phyloP scores from a whole-genome alignment of 92 coral and sea anemone species.

The Paragorgia papillata region DNA sequence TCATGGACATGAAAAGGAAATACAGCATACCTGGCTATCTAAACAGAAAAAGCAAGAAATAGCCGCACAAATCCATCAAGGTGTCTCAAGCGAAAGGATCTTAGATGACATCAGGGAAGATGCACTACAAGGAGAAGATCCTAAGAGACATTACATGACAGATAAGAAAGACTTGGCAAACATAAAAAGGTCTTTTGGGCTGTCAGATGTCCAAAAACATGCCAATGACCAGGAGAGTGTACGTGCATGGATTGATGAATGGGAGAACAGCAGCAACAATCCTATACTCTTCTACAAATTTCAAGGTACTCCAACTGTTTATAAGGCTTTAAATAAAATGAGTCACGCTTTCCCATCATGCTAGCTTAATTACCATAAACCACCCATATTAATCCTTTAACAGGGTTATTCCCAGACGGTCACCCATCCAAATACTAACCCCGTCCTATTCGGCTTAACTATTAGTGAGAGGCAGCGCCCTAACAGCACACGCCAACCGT shows the following conservation, averaged over 20 bases:
- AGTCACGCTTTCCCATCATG: too few relatives aligned
- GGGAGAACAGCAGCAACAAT: conserved; percentile 50
- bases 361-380: too few relatives aligned
- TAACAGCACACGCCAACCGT: too few relatives aligned
- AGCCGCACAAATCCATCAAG: conserved; percentile 69
- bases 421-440: too few relatives aligned
- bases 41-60: conserved; percentile 49
- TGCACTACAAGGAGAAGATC: conserved; percentile 39
- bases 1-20: conserved; percentile 52
- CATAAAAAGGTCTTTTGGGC: conserved; percentile 57
- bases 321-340: too few relatives aligned
- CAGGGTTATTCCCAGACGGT: conserved; percentile 52
- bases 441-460: too few relatives aligned
- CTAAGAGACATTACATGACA: conserved; percentile 41
- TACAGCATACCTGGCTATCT: conserved; percentile 56
- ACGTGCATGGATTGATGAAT: conserved; percentile 62
- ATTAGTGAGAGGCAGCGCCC: too few relatives aligned
- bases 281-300: conserved; percentile 55
- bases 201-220: conserved; percentile 46
- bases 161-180: conserved; percentile 59
- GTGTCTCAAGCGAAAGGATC: conserved; percentile 54
- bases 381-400: too few relatives aligned
- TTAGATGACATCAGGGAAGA: too few relatives aligned
- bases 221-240: conserved; percentile 65
- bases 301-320: too few relatives aligned